Evolutionary conservation across 2,113 vertebrate species (phyloP).

Genomic region (Tetrax tetrax): DNA sequence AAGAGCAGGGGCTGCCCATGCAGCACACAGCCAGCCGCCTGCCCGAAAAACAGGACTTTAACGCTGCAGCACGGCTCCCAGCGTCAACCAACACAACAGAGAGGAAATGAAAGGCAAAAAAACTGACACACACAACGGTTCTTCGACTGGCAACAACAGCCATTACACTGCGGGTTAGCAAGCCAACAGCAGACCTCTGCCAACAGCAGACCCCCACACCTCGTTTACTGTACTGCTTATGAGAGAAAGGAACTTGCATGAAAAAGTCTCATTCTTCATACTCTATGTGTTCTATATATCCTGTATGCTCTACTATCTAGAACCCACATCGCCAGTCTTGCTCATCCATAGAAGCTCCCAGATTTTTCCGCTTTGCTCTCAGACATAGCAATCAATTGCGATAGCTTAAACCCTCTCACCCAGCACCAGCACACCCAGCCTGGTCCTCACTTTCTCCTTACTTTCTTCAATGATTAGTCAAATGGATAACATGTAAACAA

Average conservation of each 20-base stretch:
- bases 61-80: background rate
- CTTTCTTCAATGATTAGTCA: background rate
- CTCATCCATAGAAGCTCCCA: background rate
- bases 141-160: too few species aligned
- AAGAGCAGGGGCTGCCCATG: background rate
- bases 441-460: background rate
- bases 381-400: background rate
- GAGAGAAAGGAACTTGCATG: background rate
- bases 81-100: background rate
- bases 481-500: background rate
- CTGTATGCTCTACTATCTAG: background rate
- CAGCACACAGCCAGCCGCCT: background rate
- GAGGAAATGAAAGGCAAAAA: background rate
- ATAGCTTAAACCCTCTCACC: background rate
- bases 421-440: background rate
- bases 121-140: rapidly evolving
- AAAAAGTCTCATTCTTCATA: background rate
- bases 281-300: too few species aligned
- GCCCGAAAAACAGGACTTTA: background rate
- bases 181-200: background rate
- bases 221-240: background rate
- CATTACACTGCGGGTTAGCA: background rate
- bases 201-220: background rate
- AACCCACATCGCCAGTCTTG: background rate
- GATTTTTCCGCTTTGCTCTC: background rate